These are phyloP conservation scores for Watsonalla cultraria DNA, from an alignment of 2,888 invertebrate species.

Conservation along the genomic window DNA sequence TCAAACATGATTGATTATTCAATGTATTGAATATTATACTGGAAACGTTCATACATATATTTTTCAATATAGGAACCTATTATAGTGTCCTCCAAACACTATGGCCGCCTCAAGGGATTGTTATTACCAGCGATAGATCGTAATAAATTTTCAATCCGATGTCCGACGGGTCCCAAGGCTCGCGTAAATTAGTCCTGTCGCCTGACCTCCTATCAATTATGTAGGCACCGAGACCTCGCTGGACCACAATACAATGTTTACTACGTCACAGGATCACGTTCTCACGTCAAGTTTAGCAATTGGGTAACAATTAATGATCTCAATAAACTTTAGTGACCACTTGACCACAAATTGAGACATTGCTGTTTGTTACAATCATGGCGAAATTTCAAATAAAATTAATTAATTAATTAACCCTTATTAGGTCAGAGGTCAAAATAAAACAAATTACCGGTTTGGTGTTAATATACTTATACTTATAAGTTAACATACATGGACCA, in stretches of 20 bases:
- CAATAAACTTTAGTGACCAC: too few species aligned
- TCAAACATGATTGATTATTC: too few species aligned
- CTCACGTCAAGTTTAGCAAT: neutral
- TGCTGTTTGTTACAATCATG: too few species aligned
- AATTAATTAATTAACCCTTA: too few species aligned
- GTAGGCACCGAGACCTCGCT: constrained; percentile 47
- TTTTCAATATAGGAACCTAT: neutral
- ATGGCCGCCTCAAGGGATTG: constrained; percentile 29
- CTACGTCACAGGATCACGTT: constrained; percentile 33
- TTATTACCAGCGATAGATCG: constrained; percentile 46
- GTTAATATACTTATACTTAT: too few species aligned
- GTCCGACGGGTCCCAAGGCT: constrained; percentile 32
- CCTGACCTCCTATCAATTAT: constrained; percentile 54
- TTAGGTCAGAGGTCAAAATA: too few species aligned
- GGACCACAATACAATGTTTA: constrained; percentile 39
- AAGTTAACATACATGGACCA: too few species aligned
- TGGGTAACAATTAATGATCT: too few species aligned
- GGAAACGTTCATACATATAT: neutral
- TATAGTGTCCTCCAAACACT: constrained; percentile 24
- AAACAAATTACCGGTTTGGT: too few species aligned
- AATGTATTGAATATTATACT: neutral
- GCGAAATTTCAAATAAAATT: too few species aligned
- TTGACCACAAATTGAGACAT: too few species aligned
- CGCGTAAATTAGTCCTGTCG: constrained; percentile 56
- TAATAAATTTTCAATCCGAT: constrained; percentile 53